Conservation (phyloP, 2,797 vertebrate genomes). For the Leucoraja ocellata region DNA sequence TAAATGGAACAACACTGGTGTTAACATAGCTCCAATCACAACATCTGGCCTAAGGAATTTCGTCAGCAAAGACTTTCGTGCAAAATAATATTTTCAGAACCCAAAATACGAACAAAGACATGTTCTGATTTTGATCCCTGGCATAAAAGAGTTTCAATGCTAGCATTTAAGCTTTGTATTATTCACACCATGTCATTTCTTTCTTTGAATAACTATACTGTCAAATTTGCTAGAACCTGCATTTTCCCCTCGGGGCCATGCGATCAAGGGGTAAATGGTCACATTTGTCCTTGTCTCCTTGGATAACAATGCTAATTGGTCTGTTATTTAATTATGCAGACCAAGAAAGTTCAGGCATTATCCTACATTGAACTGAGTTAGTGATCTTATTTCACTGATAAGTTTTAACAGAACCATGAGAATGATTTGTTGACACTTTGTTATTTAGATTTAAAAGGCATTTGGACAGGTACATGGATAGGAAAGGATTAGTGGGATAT, state of each 20-base stretch:
- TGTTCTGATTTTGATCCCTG: neutral
- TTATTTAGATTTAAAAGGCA: no score
- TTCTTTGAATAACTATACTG: neutral
- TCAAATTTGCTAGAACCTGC: neutral
- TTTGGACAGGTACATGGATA: no score
- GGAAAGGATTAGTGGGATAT: no score
- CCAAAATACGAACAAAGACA: neutral
- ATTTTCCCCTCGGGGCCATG: neutral
- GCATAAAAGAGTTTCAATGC: neutral
- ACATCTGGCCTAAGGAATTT: neutral
- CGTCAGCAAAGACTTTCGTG: neutral
- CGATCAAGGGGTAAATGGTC: neutral
- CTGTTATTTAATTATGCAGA: neutral
- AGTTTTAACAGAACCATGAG: neutral
- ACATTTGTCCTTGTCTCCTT: neutral
- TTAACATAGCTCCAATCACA: neutral
- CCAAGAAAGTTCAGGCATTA: neutral
- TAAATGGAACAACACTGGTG: neutral
- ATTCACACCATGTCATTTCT: neutral
- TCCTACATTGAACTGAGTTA: neutral
- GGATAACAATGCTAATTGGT: neutral
- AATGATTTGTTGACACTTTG: neutral
- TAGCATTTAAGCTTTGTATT: neutral
- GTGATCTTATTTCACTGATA: neutral
- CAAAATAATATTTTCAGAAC: neutral